Evolutionary conservation across 2,113 vertebrate genomes (phyloP).

Genomic region (Ceratotherium simum): DNA sequence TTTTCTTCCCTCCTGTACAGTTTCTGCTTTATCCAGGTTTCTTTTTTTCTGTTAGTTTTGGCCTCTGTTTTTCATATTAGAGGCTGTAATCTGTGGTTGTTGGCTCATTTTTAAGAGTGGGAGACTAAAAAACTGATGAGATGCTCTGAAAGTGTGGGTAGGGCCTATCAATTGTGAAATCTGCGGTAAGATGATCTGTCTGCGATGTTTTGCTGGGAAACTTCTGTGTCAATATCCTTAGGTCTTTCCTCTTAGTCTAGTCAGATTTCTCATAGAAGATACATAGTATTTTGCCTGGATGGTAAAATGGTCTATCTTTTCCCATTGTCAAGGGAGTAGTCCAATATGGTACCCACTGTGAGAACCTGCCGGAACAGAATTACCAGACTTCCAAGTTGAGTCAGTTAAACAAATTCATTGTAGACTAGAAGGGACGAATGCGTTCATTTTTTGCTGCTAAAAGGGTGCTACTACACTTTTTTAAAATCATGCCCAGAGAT

Average conservation of each 20-base stretch:
- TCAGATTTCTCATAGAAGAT: slow-evolving; percentile 33
- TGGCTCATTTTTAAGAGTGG: slow-evolving; percentile 16
- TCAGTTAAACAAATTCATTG: slow-evolving; percentile 7
- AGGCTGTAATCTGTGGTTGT: neutral
- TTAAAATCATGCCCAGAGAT: neutral
- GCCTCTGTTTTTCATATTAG: neutral
- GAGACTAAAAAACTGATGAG: neutral
- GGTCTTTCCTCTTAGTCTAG: neutral
- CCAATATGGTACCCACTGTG: neutral
- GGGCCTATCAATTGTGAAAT: neutral
- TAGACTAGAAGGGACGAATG: neutral
- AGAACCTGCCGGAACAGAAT: slow-evolving; percentile 5
- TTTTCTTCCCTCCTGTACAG: neutral
- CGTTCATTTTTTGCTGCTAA: neutral
- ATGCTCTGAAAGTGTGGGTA: neutral
- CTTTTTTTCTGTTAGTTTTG: neutral
- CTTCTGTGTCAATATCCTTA: neutral
- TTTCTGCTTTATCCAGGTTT: neutral
- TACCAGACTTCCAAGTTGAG: neutral
- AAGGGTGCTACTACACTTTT: neutral
- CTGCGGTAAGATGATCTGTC: neutral
- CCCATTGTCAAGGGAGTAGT: neutral
- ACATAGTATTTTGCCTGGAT: neutral
- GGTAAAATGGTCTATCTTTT: neutral
- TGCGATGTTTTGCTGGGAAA: neutral